phyloP scores from a whole-genome alignment of 2,888 invertebrate genomes.

The Meganola albula region DNA sequence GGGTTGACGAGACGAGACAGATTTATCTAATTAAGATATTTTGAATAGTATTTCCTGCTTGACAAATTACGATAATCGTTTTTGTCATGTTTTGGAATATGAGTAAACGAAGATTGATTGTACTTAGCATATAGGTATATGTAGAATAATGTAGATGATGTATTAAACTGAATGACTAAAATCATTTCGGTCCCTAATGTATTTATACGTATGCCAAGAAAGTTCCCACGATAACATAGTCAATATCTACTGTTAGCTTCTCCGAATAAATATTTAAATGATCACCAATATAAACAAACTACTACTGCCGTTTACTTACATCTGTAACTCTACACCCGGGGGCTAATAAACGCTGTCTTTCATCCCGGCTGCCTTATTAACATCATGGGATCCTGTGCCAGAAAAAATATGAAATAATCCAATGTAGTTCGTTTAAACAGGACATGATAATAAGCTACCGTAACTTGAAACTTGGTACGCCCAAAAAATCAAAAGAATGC shows the following conservation, averaged over 20 bases:
- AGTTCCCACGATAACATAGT: slow-evolving; percentile 40
- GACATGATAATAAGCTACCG: slow-evolving; percentile 54
- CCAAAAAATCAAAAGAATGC: slow-evolving; percentile 11
- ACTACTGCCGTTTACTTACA: slow-evolving; percentile 33
- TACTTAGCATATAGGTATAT: too few species aligned
- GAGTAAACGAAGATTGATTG: too few species aligned
- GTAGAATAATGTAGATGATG: too few species aligned
- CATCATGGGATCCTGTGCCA: slow-evolving; percentile 39
- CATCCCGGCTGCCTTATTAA: slow-evolving; percentile 58
- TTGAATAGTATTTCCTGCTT: too few species aligned
- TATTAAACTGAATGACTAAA: too few species aligned
- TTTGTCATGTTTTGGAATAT: too few species aligned
- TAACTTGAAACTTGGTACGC: slow-evolving; percentile 47
- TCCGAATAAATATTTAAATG: slow-evolving; percentile 55
- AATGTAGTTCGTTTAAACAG: slow-evolving; percentile 42
- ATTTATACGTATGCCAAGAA: slow-evolving; percentile 19
- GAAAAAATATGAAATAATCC: slow-evolving; percentile 32
- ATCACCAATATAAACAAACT: slow-evolving; percentile 53
- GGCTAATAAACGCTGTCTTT: slow-evolving; percentile 63
- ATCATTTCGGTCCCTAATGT: too few species aligned
- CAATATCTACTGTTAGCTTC: slow-evolving; percentile 30
- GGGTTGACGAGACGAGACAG: too few species aligned
- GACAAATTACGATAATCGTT: too few species aligned
- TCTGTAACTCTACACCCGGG: slow-evolving; percentile 59
- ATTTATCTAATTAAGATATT: too few species aligned